phyloP scores from a whole-genome alignment of 2,113 vertebrate species.

The Austrofundulus limnaeus region DNA sequence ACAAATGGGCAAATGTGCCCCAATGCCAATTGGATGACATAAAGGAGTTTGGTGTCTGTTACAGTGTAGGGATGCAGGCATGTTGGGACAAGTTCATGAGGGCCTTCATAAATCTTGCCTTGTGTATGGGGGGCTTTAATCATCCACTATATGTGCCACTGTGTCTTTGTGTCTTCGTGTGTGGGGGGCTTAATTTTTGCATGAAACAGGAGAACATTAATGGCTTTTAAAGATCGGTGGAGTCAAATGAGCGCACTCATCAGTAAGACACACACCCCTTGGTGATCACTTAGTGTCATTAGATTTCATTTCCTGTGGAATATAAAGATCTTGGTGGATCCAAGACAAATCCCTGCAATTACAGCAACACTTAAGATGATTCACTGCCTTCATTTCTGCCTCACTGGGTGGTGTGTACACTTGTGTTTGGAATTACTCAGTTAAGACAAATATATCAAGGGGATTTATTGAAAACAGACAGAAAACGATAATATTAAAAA shows the following conservation, averaged over 20 bases:
- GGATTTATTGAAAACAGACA: slow-evolving; percentile 28
- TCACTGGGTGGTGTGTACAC: slow-evolving; percentile 22
- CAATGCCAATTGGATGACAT: slow-evolving; percentile 50
- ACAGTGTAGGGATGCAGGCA: slow-evolving; percentile 7
- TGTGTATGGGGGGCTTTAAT: slow-evolving; percentile 23
- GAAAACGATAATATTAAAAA: slow-evolving; percentile 3
- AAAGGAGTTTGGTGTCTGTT: slow-evolving; percentile 38
- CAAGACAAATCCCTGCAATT: slow-evolving; percentile 74
- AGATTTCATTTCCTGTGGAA: slow-evolving; percentile 74
- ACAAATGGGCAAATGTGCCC: slow-evolving; percentile 51
- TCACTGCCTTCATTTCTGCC: slow-evolving; percentile 47
- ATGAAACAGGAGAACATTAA: slow-evolving; percentile 68
- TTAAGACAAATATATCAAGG: slow-evolving; percentile 37
- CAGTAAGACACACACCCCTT: slow-evolving; percentile 58
- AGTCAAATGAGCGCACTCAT: slow-evolving; percentile 69
- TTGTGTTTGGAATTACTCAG: slow-evolving; percentile 18
- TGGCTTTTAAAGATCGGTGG: slow-evolving; percentile 71
- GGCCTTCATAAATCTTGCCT: slow-evolving; percentile 4
- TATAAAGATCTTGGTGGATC: slow-evolving; percentile 60
- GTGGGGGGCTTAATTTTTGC: slow-evolving; percentile 42
- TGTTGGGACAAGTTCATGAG: slow-evolving; percentile 8
- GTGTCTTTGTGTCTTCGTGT: slow-evolving; percentile 32
- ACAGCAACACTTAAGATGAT: slow-evolving; percentile 59
- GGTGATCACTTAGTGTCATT: slow-evolving; percentile 68
- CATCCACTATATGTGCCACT: slow-evolving; percentile 20